Evolutionary conservation across 2,797 vertebrate species (phyloP), one percentile per base, ranked within the genome.

Genomic region (Arctocebus calabarensis): DNA sequence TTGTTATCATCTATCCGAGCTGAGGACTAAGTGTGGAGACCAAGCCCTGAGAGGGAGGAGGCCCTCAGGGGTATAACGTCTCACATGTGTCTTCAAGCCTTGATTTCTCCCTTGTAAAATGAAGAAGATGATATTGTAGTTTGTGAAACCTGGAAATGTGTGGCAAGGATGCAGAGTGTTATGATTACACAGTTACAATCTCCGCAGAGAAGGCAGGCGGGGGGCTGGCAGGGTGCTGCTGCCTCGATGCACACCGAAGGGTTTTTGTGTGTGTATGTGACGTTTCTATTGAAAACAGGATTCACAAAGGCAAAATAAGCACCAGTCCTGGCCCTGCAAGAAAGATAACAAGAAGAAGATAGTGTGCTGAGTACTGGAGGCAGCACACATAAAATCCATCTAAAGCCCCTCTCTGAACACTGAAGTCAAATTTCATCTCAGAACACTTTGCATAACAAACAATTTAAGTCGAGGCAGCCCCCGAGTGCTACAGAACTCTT

Each of bases 1-100:
- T 4, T 0, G 0, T 4, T 0, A 0, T 32, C 2, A 0, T 37
- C 64, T 16, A 1, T 20, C 22, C 0, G 25, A 16, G 9, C 19
- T 0, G n/a, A 45, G 29, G 64, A 71, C 20, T 19, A n/a, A n/a
- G 16, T 12, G 25, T 32, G 71, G 59, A 66, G 27, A 40, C 40
- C 8, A 4, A 75, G 66, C 25, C 22, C 52, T 13, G 74, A 0
- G 27, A 62, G 52, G 78, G 0, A 16, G 29, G 25, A 70, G n/a
- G 40, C 5, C 25, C 34, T 71, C 59, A 3, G 12, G 1, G 13
- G 20, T 23, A 0, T 1, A 14, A 22, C 59, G 17, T 0, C 32
- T 55, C 71, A 22, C 52, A 17, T 0, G 57, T 3, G 8, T 59
- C 70, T 25, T 4, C 0, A 0, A 25, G 71, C 37, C 87, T 94